These are phyloP conservation scores for Orbicella faveolata DNA, from an alignment of 64 coral and sea anemone species.

Conservation along the genomic window DNA sequence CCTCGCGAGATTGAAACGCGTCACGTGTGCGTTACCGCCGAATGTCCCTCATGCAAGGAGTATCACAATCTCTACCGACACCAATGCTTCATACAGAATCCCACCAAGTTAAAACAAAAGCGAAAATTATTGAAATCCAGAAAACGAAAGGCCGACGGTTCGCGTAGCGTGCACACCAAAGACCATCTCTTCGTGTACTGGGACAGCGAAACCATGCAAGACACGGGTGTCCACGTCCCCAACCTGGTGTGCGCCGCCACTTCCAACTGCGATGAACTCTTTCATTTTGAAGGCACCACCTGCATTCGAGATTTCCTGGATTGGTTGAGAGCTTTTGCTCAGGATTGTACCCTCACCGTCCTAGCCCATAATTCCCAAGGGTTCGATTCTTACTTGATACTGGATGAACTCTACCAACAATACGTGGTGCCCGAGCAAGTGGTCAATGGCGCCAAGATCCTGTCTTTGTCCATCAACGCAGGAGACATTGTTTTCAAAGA, in stretches of 20 bases:
- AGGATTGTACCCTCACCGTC: background rate
- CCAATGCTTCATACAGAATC: background rate
- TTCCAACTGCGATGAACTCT: background rate
- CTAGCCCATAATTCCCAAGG: background rate
- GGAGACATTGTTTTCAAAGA: constrained; percentile 6
- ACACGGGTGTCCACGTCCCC: background rate
- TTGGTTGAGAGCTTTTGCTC: background rate
- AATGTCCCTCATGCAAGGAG: background rate
- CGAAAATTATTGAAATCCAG: too few relatives aligned
- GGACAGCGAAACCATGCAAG: constrained; percentile 26
- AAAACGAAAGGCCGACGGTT: background rate
- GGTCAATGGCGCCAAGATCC: constrained; percentile 16
- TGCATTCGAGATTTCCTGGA: too few relatives aligned
- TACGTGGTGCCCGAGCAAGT: too few relatives aligned
- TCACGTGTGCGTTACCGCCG: background rate
- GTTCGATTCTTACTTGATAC: too few relatives aligned
- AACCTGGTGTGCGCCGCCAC: background rate
- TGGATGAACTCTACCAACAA: too few relatives aligned
- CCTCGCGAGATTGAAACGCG: too few relatives aligned
- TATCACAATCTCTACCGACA: background rate
- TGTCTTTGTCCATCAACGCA: background rate
- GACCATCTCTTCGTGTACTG: background rate
- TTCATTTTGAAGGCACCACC: too few relatives aligned
- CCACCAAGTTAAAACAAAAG: too few relatives aligned
- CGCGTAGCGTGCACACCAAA: background rate